A percentile compares a stretch with the other conserved stretches of the same genome.
phyloP scores from a whole-genome alignment of 2,113 vertebrate genomes.

The Psilopogon haemacephalus region DNA sequence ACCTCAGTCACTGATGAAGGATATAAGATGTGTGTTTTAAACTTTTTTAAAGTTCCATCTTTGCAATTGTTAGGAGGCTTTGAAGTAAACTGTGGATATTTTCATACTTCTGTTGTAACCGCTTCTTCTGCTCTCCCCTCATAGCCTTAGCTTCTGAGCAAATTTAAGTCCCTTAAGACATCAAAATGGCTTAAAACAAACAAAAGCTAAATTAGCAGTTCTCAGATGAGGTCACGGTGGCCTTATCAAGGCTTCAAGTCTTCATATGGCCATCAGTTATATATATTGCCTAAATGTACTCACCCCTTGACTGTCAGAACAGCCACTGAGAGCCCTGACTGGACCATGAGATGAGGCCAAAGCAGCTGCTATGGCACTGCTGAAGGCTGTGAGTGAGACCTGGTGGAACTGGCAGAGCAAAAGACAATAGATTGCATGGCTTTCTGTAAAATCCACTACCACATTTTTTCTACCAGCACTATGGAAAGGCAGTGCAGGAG shows the following conservation, averaged over 20 bases:
- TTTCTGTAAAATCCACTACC: not conserved
- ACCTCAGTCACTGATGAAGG: not conserved
- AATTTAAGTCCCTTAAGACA: accelerated
- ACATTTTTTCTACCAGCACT: not conserved
- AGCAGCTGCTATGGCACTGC: accelerated
- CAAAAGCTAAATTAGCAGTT: not conserved
- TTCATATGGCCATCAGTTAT: not conserved
- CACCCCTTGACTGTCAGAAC: not conserved
- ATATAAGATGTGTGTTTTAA: not conserved
- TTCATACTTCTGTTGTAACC: not conserved
- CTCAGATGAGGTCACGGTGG: not conserved
- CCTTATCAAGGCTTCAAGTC: not conserved
- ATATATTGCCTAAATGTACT: not conserved
- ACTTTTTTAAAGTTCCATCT: not conserved
- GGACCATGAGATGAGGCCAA: not conserved
- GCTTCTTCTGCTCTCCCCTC: not conserved
- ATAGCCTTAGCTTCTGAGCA: not conserved
- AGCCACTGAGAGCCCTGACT: accelerated
- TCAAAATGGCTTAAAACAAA: not conserved
- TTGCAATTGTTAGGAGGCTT: not conserved
- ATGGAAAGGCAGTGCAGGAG: not conserved
- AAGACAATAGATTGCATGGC: not conserved
- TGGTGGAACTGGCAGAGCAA: not conserved
- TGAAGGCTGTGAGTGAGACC: not conserved
- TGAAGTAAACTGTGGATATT: not conserved